A percentile compares a stretch with the other conserved stretches of the same genome.
Evolutionary conservation across 2,888 invertebrate species (phyloP).

Genomic region (Caenorhabditis zanzibari): DNA sequence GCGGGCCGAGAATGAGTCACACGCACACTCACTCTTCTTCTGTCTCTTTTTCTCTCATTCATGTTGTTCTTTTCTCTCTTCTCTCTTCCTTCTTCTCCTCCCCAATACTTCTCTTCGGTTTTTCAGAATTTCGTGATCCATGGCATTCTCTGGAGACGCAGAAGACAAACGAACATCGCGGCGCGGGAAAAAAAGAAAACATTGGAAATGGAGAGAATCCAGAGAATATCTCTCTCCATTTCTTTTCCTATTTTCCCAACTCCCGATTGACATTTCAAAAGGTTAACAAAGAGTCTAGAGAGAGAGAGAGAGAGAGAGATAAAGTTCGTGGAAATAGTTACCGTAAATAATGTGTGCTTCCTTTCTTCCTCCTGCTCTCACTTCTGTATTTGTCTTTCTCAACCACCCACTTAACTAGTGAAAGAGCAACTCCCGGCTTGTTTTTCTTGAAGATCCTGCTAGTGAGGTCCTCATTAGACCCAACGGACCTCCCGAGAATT

Average conservation of each 20-base stretch:
- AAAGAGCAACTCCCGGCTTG: slow-evolving; percentile 6
- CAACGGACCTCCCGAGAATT: slow-evolving; percentile 27
- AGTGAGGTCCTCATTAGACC: slow-evolving; percentile 39
- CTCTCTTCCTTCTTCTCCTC: slow-evolving; percentile 14
- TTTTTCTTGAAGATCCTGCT: slow-evolving; percentile 34
- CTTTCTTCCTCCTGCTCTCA: slow-evolving; percentile 18
- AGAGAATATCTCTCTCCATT: slow-evolving; percentile 30
- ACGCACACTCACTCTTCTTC: slow-evolving; percentile 48
- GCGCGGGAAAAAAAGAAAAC: slow-evolving; percentile 33
- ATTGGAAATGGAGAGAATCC: slow-evolving; percentile 43
- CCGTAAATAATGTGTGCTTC: slow-evolving; percentile 47
- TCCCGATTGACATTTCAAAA: slow-evolving; percentile 44
- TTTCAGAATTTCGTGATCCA: slow-evolving; percentile 44
- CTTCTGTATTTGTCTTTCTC: slow-evolving; percentile 50
- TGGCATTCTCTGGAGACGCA: slow-evolving; percentile 46
- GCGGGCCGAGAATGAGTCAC: slow-evolving; percentile 58
- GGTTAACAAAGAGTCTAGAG: slow-evolving; percentile 50
- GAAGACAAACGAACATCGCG: slow-evolving; percentile 45
- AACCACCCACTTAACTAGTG: slow-evolving; percentile 25
- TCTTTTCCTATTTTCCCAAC: slow-evolving; percentile 13
- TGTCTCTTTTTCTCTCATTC: slow-evolving; percentile 31
- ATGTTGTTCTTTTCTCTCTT: slow-evolving; percentile 29
- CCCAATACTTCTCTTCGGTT: slow-evolving; percentile 29
- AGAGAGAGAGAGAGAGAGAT: slow-evolving; percentile 48
- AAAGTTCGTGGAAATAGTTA: slow-evolving; percentile 55